phyloP scores from a whole-genome alignment of 2,888 invertebrate species.

The Meliscaeva auricollis region DNA sequence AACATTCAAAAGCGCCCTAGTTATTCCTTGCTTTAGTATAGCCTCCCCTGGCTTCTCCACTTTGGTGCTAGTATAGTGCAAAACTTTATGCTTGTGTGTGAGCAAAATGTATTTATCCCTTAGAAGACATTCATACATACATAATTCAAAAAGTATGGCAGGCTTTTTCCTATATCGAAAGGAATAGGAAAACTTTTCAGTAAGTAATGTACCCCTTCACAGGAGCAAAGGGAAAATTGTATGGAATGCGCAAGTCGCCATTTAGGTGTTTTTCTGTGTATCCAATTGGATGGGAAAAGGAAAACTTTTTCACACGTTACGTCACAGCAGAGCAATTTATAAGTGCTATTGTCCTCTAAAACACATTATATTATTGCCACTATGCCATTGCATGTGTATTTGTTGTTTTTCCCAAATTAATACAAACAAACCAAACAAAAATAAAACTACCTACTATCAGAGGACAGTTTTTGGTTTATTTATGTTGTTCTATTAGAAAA shows the following conservation, averaged over 20 bases:
- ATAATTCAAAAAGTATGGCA: background rate
- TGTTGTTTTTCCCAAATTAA: constrained; percentile 1
- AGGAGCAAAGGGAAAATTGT: constrained; percentile 52
- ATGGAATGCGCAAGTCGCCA: constrained; percentile 62
- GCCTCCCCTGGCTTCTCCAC: constrained; percentile 66
- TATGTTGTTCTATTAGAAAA: constrained; percentile 62
- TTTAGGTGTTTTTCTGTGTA: constrained; percentile 68
- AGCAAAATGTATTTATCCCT: constrained; percentile 41
- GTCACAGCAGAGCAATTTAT: constrained; percentile 63
- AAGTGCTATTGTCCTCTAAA: constrained; percentile 73
- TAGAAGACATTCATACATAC: background rate
- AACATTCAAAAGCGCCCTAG: constrained; percentile 63
- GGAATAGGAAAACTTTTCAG: constrained; percentile 30
- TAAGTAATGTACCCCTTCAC: constrained; percentile 48
- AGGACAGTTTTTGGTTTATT: constrained; percentile 13
- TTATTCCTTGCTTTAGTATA: constrained; percentile 36
- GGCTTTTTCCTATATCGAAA: constrained; percentile 37
- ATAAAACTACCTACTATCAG: too few species aligned
- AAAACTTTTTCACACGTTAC: constrained; percentile 67
- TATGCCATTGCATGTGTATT: constrained; percentile 30
- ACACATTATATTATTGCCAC: constrained; percentile 39
- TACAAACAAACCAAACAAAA: background rate
- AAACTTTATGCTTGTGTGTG: constrained; percentile 16
- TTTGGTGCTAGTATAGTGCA: background rate
- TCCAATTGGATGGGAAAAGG: constrained; percentile 69